Base-by-base conservation (phyloP, 2,113 vertebrate species). In the Anarrhichthys ocellatus region DNA sequence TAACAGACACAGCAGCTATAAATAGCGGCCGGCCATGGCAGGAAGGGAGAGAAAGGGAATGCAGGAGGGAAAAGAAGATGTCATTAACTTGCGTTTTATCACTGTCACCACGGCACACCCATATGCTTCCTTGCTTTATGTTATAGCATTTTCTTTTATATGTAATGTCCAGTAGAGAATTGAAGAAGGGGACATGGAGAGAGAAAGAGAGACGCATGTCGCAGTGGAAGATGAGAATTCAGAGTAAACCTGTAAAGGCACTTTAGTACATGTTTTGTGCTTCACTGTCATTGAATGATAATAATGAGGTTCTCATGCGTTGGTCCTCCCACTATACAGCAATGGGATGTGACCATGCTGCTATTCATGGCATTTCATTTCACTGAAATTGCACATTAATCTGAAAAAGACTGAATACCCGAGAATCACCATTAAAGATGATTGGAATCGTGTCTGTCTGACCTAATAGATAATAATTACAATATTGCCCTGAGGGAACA, bases 391-490 rank as follows among this genome's bases (percentile, higher is more conserved):
- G 36, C 74, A 69, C 78, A 83, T 81, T 82, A 81, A 84, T 92
- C 82, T 81, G 67, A 56, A 87, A 89, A 82, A 73, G 76, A 75
- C 73, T 11, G 29, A 78, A 90, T 64, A 68, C 18, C 67, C 27
- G n/a, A 86, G 80, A 83, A 83, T 88, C 75, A 73, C 73, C 80
- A 80, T 91, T 79, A 89, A 66, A 83, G 71, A 88, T 83, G 87
- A 92, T 76, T 86, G 79, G 80, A 92, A 87, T 84, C 76, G 76
- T 78, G 81, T 88, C 82, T 71, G 75, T 78, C 75, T 66, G 84
- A 89, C 81, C 88, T 88, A 78, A 86, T 76, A 85, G 85, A 90
- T 89, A 86, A 92, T 89, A 83, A 91, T 91, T 73, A 81, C 73
- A 66, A 48, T 67, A 40, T n/a, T 52, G 73, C 84, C 83, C 83